Evolutionary conservation across 2,888 invertebrate genomes (phyloP).

Genomic region (Sthenelais limicola): DNA sequence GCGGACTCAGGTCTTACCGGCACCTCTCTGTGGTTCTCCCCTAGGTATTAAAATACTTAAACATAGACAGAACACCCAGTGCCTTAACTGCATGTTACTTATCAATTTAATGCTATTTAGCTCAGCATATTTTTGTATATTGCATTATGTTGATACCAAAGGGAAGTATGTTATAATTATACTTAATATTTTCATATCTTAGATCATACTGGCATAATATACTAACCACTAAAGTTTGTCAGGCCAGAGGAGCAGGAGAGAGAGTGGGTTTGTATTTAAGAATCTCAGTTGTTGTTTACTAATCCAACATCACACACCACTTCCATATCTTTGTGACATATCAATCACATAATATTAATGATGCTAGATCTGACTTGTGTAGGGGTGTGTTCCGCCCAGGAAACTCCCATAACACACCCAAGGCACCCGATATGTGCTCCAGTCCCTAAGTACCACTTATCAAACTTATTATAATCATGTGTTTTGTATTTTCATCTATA

Average conservation of each 20-base stretch:
- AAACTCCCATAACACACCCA: slow-evolving; percentile 26
- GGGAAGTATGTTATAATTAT: slow-evolving; percentile 42
- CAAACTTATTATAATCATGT: slow-evolving; percentile 30
- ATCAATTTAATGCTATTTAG: slow-evolving; percentile 29
- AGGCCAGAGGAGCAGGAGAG: slow-evolving; percentile 20
- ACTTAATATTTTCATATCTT: slow-evolving; percentile 41
- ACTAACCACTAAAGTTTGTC: slow-evolving; percentile 43
- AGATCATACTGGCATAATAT: slow-evolving; percentile 42
- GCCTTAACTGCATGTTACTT: slow-evolving; percentile 43
- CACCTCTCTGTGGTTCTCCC: slow-evolving; percentile 26
- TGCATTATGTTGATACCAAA: slow-evolving; percentile 39
- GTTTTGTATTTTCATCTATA: slow-evolving; percentile 43
- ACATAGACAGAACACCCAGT: slow-evolving; percentile 37
- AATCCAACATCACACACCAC: slow-evolving; percentile 39
- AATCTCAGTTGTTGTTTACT: slow-evolving; percentile 41
- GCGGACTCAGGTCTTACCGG: slow-evolving; percentile 18
- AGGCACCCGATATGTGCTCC: slow-evolving; percentile 35
- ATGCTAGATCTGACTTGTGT: slow-evolving; percentile 28
- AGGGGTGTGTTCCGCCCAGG: slow-evolving; percentile 27
- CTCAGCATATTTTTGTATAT: slow-evolving; percentile 43
- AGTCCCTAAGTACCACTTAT: slow-evolving; percentile 36
- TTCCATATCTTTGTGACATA: slow-evolving; percentile 34
- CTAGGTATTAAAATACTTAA: slow-evolving; percentile 17
- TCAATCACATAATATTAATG: slow-evolving; percentile 37
- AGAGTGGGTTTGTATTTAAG: slow-evolving; percentile 31